These are phyloP conservation scores for Hylia prasina DNA, from an alignment of 2,113 vertebrate species.

Conservation along the genomic window DNA sequence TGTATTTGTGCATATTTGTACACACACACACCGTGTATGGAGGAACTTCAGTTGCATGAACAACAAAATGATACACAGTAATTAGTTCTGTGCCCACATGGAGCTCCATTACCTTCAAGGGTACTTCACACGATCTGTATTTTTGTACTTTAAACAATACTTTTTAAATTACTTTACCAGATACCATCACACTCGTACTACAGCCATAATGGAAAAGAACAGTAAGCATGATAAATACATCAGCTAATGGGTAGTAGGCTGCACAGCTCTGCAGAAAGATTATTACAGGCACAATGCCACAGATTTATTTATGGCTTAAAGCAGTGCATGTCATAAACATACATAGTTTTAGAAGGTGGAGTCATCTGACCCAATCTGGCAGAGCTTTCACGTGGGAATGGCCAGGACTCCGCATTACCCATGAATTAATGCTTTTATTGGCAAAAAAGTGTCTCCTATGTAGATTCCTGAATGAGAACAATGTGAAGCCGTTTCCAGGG, in stretches of 20 bases:
- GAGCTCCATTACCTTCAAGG: neutral
- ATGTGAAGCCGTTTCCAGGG: conserved; percentile 42
- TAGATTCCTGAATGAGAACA: conserved; percentile 42
- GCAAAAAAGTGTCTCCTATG: conserved; percentile 31
- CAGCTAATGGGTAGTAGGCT: conserved; percentile 42
- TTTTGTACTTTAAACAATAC: conserved; percentile 19
- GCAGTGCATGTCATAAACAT: conserved; percentile 37
- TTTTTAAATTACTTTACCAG: conserved; percentile 30
- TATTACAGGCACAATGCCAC: conserved; percentile 54
- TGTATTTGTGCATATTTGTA: neutral
- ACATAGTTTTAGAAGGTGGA: conserved; percentile 58
- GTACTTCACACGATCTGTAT: neutral
- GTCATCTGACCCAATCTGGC: conserved; percentile 53
- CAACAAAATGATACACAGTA: neutral
- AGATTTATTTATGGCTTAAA: conserved; percentile 52
- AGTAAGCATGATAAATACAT: conserved; percentile 49
- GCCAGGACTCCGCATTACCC: conserved; percentile 27
- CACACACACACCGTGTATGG: neutral
- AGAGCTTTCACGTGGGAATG: conserved; percentile 42
- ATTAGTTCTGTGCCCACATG: neutral
- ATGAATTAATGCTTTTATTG: conserved; percentile 56
- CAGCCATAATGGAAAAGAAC: conserved; percentile 46
- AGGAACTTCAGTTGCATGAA: neutral
- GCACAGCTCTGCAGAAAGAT: conserved; percentile 22
- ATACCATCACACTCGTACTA: neutral